Percentiles rank a stretch among this genome's conserved stretches.
Conservation (phyloP, 2,888 invertebrate genomes). For the Ischnus inquisitorius region DNA sequence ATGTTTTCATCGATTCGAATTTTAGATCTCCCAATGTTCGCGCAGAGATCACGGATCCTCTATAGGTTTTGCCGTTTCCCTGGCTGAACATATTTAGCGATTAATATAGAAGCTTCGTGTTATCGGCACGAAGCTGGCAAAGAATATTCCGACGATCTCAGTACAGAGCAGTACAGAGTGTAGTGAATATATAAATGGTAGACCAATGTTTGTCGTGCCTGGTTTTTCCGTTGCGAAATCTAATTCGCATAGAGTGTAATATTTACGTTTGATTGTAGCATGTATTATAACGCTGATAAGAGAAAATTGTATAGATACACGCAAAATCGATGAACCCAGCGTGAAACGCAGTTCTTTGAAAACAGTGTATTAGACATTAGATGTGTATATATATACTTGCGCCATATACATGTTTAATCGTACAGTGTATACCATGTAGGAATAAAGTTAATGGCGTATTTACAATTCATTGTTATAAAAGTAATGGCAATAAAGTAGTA, state of each 20-base stretch:
- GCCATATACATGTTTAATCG: conserved; percentile 7
- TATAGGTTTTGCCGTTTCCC: conserved; percentile 39
- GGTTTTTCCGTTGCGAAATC: neutral
- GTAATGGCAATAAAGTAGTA: conserved; percentile 54
- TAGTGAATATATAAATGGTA: neutral
- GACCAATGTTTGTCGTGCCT: neutral
- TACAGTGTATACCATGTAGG: neutral
- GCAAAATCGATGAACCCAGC: conserved; percentile 39
- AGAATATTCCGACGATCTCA: neutral
- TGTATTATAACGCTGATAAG: conserved; percentile 17
- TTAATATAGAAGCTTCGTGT: conserved; percentile 16
- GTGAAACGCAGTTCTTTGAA: neutral
- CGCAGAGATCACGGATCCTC: conserved; percentile 39
- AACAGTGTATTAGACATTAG: conserved; percentile 8
- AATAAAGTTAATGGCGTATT: conserved; percentile 10
- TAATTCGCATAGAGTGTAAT: neutral
- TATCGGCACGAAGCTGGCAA: neutral
- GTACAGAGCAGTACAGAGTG: neutral
- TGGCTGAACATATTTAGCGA: conserved; percentile 29
- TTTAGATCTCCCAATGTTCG: conserved; percentile 25
- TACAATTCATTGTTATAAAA: conserved; percentile 25
- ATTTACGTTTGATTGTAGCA: neutral
- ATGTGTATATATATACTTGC: neutral
- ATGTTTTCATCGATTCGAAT: conserved; percentile 19
- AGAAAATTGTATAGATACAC: conserved; percentile 34